phyloP scores from a whole-genome alignment of 2,888 invertebrate species.

The Rhopalosiphum nymphaeae region DNA sequence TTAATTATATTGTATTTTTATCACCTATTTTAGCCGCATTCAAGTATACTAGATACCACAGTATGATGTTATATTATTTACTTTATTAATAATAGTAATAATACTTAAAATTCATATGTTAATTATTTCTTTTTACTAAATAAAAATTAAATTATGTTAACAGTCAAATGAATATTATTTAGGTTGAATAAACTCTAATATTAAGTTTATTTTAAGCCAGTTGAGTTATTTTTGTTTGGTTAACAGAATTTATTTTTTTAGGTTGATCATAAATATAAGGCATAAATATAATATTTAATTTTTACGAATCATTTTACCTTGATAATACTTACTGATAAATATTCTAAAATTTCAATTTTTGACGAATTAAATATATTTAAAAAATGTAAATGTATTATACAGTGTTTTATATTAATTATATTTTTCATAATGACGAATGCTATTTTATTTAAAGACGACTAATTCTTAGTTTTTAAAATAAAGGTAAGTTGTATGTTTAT shows the following conservation, averaged over 20 bases:
- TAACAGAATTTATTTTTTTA: not conserved
- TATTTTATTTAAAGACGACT: not conserved
- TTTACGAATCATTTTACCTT: not conserved
- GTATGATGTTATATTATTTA: not conserved
- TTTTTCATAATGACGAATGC: not conserved
- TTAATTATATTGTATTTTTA: not conserved
- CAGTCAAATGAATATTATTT: not conserved
- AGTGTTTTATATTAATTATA: not conserved
- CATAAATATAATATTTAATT: not conserved
- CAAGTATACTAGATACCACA: not conserved
- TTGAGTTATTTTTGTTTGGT: not conserved
- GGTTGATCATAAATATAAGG: not conserved
- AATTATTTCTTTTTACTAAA: not conserved
- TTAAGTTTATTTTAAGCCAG: not conserved
- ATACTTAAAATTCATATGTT: not conserved
- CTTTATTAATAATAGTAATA: not conserved
- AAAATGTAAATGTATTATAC: not conserved
- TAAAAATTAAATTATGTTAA: not conserved
- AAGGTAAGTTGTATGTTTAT: not conserved
- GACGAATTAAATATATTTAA: not conserved
- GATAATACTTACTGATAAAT: not conserved
- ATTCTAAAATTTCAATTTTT: not conserved
- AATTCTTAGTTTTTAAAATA: not conserved
- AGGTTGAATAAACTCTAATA: not conserved
- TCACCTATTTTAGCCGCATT: not conserved